Evolutionary conservation across 1,140 invertebrate species (phyloP), one percentile per base, ranked within the genome.

Genomic region (Monochamus saltuarius): DNA sequence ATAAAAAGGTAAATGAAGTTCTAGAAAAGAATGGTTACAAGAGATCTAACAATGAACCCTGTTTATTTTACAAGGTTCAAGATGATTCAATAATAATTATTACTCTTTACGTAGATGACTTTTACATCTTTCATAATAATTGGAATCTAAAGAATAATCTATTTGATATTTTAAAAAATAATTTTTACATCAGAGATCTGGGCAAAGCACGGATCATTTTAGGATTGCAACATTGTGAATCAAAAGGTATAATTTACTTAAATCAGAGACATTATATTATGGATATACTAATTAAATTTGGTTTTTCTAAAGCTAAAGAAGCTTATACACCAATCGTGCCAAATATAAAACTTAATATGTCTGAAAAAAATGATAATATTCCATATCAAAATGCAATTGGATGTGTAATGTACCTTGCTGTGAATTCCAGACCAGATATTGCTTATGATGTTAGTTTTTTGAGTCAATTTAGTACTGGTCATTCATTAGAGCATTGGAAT

Each of bases 21-120:
- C n/a, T n/a, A n/a, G n/a, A n/a, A n/a, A n/a, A n/a, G n/a, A n/a
- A n/a, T n/a, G n/a, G n/a, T 53, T 74, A 69, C 52, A 52, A 62
- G 45, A 70, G 60, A 56, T 72, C 70, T 19, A 66, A 67, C 62
- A 45, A 65, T 61, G 75, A 76, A 36, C 59, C 62, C 46, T 77
- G 71, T 70, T 49, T 78, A 37, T 76, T 64, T 69, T 51, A 52
- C 39, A 74, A 74, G 51, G 60, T 38, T 46, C 46, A 68, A 53
- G 51, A 61, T 13, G 36, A 19, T 40, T 54, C 7, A 42, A 61
- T 70, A 68, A 62, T 56, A 38, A 37, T 46, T 46, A 63, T 76
- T 7, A 58, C 68, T 53, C 17, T 76, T 2, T 76, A 71, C 71
- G 75, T 76, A 6, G 73, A 75, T 68, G 73, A 77, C 68, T 65